A percentile compares a stretch with the other conserved stretches of the same genome.
Evolutionary conservation across 2,797 vertebrate genomes (phyloP).

Genomic region (Aeoliscus strigatus): DNA sequence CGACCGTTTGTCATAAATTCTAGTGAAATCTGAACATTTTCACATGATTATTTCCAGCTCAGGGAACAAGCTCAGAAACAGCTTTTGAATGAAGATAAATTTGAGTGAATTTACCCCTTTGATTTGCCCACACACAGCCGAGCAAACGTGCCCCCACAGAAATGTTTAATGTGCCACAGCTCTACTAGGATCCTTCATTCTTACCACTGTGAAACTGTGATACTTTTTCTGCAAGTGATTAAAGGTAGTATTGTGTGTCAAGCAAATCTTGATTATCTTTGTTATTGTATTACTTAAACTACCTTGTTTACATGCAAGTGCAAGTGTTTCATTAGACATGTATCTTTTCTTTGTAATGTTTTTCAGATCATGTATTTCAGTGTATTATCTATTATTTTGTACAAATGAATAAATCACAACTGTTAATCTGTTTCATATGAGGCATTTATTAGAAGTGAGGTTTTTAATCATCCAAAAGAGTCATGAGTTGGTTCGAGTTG

Average conservation of each 20-base stretch:
- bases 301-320: constrained; percentile 31
- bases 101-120: too few relatives aligned
- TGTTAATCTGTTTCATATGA: constrained; percentile 7
- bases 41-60: too few relatives aligned
- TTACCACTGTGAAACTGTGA: constrained; percentile 23
- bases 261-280: constrained; percentile 14
- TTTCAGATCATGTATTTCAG: constrained; percentile 21
- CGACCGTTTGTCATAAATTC: too few relatives aligned
- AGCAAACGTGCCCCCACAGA: too few relatives aligned
- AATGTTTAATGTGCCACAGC: too few relatives aligned
- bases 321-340: constrained; percentile 18
- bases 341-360: constrained; percentile 10
- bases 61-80: too few relatives aligned
- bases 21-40: too few relatives aligned
- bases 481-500: too few relatives aligned
- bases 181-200: too few relatives aligned
- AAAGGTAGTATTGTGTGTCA: constrained; percentile 9
- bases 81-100: too few relatives aligned
- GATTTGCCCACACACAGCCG: too few relatives aligned
- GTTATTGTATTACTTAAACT: constrained; percentile 35
- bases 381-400: constrained; percentile 45
- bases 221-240: constrained; percentile 6
- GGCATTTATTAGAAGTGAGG: not conserved
- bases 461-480: too few relatives aligned
- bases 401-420: constrained; percentile 46